Evolutionary conservation across 1,140 invertebrate genomes (phyloP).

Genomic region (Zophobas morio): DNA sequence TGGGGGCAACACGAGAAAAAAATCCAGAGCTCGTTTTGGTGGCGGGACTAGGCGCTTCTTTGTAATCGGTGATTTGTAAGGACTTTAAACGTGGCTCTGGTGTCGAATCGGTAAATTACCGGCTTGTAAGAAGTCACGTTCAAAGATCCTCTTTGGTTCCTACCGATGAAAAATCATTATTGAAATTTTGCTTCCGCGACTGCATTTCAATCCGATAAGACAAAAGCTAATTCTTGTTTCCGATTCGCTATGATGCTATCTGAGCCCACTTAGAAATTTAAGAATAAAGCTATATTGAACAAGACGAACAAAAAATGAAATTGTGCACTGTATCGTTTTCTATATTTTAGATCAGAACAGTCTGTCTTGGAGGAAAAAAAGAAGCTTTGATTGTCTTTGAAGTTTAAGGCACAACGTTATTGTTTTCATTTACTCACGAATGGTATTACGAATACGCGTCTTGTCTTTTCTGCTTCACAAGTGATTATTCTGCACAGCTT

Average conservation of each 20-base stretch:
- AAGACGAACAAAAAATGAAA: too few species aligned
- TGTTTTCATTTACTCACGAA: too few species aligned
- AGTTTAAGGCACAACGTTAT: too few species aligned
- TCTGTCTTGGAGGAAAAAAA: too few species aligned
- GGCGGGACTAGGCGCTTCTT: conserved; percentile 7
- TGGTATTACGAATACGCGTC: too few species aligned
- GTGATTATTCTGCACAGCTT: too few species aligned
- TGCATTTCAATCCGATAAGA: conserved; percentile 23
- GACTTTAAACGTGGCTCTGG: conserved; percentile 33
- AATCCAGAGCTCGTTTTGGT: conserved; percentile 16
- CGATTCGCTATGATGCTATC: neutral
- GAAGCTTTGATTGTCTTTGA: too few species aligned
- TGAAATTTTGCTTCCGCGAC: conserved; percentile 15
- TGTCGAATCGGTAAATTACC: conserved; percentile 33
- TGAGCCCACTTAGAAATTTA: neutral
- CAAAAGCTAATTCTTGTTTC: conserved; percentile 4
- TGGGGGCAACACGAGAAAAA: conserved; percentile 13
- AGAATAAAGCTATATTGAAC: too few species aligned
- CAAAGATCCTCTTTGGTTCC: conserved; percentile 20
- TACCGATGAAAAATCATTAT: conserved; percentile 30
- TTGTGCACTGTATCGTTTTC: too few species aligned
- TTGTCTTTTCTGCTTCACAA: too few species aligned
- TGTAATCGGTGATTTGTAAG: conserved; percentile 41
- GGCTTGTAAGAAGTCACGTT: conserved; percentile 39
- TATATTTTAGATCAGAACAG: too few species aligned